Conservation (phyloP, 2,888 invertebrate species). For the Cephus nigrinus region DNA sequence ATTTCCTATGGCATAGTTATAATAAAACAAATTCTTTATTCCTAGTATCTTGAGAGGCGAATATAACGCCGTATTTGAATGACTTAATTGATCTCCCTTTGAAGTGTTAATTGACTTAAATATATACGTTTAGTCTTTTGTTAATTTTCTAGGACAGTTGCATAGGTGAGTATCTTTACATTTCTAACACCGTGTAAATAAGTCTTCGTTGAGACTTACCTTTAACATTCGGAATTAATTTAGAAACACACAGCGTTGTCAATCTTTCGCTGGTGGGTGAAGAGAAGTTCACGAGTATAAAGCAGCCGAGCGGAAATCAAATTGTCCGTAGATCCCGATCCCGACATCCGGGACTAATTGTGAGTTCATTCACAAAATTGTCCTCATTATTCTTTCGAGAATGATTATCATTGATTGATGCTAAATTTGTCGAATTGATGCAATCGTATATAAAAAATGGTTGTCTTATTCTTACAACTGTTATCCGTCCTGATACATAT, state of each 20-base stretch:
- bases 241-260: not conserved
- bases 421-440: too few species aligned
- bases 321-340: not conserved
- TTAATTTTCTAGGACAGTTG: not conserved
- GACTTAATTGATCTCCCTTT: not conserved
- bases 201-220: not conserved
- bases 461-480: not conserved
- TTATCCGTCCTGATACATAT: not conserved
- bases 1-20: slow-evolving; percentile 38
- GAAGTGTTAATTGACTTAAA: not conserved
- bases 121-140: not conserved
- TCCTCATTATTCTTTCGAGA: not conserved
- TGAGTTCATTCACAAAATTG: too few species aligned
- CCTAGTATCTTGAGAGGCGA: slow-evolving; percentile 16
- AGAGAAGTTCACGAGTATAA: not conserved
- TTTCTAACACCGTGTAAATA: not conserved
- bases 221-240: not conserved
- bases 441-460: not conserved
- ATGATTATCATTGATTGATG: not conserved
- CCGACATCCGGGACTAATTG: not conserved
- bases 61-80: not conserved
- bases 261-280: not conserved
- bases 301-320: not conserved
- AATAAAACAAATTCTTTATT: slow-evolving; percentile 46
- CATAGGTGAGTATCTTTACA: not conserved